phyloP scores from a whole-genome alignment of 2,797 vertebrate genomes.

The Simalia tracyae region DNA sequence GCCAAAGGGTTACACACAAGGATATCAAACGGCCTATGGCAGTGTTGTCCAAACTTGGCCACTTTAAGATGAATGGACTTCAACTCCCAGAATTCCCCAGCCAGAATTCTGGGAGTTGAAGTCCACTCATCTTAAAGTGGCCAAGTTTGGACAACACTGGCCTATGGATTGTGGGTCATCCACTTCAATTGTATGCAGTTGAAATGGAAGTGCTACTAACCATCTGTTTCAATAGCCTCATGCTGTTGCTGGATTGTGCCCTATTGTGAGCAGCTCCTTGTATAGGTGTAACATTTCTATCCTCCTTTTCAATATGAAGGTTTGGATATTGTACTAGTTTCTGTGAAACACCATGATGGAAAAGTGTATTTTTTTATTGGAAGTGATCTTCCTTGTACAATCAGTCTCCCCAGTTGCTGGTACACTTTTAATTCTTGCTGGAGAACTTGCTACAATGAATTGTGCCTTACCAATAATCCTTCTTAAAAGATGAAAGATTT shows the following conservation, averaged over 20 bases:
- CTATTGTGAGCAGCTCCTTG: not conserved
- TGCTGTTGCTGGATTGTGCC: not conserved
- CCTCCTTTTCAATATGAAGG: not conserved
- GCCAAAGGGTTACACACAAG: too few relatives aligned
- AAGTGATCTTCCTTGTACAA: not conserved
- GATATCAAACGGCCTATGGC: too few relatives aligned
- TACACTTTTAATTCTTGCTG: not conserved
- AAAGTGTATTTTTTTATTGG: not conserved
- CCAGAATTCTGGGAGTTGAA: too few relatives aligned
- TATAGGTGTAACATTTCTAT: not conserved
- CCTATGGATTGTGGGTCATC: too few relatives aligned
- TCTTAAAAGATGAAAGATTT: too few relatives aligned
- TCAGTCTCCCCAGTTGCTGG: fast-evolving
- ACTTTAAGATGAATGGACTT: too few relatives aligned
- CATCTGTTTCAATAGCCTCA: not conserved
- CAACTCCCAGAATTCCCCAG: too few relatives aligned
- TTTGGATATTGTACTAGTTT: not conserved
- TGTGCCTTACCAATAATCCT: not conserved
- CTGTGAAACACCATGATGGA: not conserved
- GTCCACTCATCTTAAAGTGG: too few relatives aligned
- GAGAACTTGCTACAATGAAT: not conserved
- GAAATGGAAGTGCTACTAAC: too few relatives aligned
- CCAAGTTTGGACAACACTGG: too few relatives aligned
- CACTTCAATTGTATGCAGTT: not conserved
- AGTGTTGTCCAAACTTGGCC: too few relatives aligned